Conservation (phyloP, 2,888 invertebrate species). For the Syritta pipiens region DNA sequence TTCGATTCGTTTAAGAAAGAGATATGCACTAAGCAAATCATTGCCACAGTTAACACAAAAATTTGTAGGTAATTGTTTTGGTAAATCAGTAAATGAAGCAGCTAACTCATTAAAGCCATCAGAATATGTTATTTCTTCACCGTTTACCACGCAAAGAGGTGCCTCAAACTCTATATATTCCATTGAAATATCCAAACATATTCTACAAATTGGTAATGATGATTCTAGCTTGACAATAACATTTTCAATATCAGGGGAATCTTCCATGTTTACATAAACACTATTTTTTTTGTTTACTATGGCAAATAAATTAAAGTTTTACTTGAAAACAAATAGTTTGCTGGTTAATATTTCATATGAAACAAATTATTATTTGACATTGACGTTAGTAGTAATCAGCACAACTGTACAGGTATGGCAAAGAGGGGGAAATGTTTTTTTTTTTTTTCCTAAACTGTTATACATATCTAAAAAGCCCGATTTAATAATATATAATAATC, state of each 20-base stretch:
- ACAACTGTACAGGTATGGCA: neutral
- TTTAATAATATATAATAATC: neutral
- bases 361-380: too few relatives aligned
- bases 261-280: conserved; percentile 18
- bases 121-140: conserved; percentile 16
- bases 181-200: conserved; percentile 45
- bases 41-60: conserved; percentile 10
- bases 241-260: conserved; percentile 12
- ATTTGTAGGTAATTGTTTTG: too few relatives aligned
- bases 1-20: conserved; percentile 33
- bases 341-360: too few relatives aligned
- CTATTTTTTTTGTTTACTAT: too few relatives aligned
- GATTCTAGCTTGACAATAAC: conserved; percentile 22
- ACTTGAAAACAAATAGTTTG: too few relatives aligned
- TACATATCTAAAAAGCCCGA: too few relatives aligned
- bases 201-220: conserved; percentile 47
- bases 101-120: conserved; percentile 19
- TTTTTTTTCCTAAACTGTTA: neutral
- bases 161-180: conserved; percentile 52
- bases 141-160: conserved; percentile 29
- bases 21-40: conserved; percentile 26
- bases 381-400: neutral
- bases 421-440: neutral
- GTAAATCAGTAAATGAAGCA: neutral
- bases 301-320: too few relatives aligned